These are phyloP conservation scores for Drosophila lacertosa DNA, from an alignment of 1,140 invertebrate species.

Conservation along the genomic window DNA sequence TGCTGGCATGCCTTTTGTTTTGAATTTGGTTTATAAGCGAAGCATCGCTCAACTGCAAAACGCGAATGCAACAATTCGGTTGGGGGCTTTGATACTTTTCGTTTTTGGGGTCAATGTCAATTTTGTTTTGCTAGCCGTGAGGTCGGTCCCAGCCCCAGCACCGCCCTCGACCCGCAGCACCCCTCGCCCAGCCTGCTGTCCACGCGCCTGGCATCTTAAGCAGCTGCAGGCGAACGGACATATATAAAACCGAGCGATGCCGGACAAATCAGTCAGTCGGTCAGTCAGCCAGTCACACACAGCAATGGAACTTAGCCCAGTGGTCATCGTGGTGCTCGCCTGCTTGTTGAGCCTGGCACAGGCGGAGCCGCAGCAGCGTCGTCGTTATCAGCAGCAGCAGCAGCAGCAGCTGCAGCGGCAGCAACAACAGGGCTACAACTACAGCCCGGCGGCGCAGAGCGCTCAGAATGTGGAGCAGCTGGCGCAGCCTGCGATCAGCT, in stretches of 20 bases:
- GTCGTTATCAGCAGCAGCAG: constrained; percentile 31
- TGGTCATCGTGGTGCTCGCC: constrained; percentile 35
- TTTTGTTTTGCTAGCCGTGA: constrained; percentile 36
- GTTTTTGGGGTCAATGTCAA: constrained; percentile 75
- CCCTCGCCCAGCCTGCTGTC: background rate
- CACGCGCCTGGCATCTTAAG: constrained; percentile 50
- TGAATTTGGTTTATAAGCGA: constrained; percentile 22
- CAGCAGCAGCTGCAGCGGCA: constrained; percentile 40
- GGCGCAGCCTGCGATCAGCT: constrained; percentile 32
- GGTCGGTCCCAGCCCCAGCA: constrained; percentile 1
- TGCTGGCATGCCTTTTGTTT: background rate
- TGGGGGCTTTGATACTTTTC: constrained; percentile 42
- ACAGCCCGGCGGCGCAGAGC: constrained; percentile 23
- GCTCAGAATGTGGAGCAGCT: constrained; percentile 20
- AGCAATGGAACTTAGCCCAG: constrained; percentile 55
- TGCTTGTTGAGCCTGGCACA: constrained; percentile 37
- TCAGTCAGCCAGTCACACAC: constrained; percentile 33
- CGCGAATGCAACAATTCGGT: constrained; percentile 53
- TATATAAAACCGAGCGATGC: constrained; percentile 49
- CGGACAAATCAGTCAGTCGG: constrained; percentile 14
- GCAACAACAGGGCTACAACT: constrained; percentile 46
- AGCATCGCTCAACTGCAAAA: constrained; percentile 30
- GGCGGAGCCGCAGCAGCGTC: constrained; percentile 41
- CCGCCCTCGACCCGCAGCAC: background rate
- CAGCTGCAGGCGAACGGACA: constrained; percentile 20